A percentile compares a stretch with the other conserved stretches of the same genome.
These are phyloP conservation scores for Triplophysa siluroides DNA, from an alignment of 2,113 vertebrate species.

Conservation along the genomic window DNA sequence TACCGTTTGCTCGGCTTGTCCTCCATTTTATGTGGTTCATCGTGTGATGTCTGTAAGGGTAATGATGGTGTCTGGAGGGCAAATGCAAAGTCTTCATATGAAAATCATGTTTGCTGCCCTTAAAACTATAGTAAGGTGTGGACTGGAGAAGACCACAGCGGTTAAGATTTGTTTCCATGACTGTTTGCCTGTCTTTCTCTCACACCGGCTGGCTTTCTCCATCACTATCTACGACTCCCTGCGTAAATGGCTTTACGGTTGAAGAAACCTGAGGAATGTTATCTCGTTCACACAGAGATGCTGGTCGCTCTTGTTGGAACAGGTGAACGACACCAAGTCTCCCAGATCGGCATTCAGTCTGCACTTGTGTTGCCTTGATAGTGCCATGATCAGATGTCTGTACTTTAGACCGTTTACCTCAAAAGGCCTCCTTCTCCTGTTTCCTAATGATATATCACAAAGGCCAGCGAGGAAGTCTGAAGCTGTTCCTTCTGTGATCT, in stretches of 20 bases:
- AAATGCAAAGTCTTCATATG: background rate
- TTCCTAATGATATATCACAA: constrained; percentile 29
- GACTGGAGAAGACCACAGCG: constrained; percentile 6
- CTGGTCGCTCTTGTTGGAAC: constrained; percentile 57
- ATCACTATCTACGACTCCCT: background rate
- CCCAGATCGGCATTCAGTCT: constrained; percentile 47
- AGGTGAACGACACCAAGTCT: constrained; percentile 60
- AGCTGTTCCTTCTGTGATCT: constrained; percentile 1
- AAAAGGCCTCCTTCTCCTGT: constrained; percentile 41
- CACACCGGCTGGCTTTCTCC: constrained; percentile 25
- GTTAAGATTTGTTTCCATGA: constrained; percentile 8
- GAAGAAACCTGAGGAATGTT: constrained; percentile 70
- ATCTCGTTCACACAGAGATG: constrained; percentile 61
- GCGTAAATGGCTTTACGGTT: constrained; percentile 49
- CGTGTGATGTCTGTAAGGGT: background rate
- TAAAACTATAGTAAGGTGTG: background rate
- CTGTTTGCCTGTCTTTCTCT: constrained; percentile 6
- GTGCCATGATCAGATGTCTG: constrained; percentile 63
- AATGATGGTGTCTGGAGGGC: constrained; percentile 13
- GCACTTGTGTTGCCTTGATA: constrained; percentile 56
- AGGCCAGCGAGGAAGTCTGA: constrained; percentile 15
- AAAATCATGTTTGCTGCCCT: background rate
- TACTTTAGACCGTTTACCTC: constrained; percentile 40
- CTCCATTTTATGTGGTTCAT: background rate
- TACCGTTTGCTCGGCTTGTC: background rate